phyloP scores from a whole-genome alignment of 2,797 vertebrate genomes.

The Podarcis siculus region DNA sequence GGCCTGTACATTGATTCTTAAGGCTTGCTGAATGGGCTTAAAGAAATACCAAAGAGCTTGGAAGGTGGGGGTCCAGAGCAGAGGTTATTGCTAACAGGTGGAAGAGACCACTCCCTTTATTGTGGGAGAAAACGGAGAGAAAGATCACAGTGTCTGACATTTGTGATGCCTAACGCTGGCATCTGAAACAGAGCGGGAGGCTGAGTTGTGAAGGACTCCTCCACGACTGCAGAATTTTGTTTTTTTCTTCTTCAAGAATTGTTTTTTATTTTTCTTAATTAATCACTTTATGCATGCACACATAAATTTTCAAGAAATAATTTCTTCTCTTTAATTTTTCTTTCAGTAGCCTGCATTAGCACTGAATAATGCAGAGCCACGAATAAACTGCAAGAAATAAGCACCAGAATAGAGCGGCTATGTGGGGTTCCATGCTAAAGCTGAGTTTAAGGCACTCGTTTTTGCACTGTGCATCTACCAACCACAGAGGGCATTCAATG shows the following conservation, averaged over 20 bases:
- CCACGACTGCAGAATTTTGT: background rate
- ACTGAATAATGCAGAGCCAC: conserved; percentile 59
- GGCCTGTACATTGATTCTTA: background rate
- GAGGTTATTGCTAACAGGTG: background rate
- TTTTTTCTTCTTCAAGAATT: no score
- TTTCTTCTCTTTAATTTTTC: background rate
- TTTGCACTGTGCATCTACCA: conserved; percentile 1
- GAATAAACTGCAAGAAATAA: conserved; percentile 59
- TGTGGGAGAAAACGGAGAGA: background rate
- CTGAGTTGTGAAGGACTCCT: background rate
- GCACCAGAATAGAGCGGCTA: background rate
- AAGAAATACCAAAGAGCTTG: background rate
- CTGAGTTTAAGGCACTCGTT: conserved; percentile 20
- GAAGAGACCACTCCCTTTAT: background rate
- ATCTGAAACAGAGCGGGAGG: background rate
- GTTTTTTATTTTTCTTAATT: no score
- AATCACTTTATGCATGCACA: no score
- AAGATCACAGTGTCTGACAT: no score
- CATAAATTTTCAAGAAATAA: no score
- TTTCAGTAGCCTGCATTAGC: background rate
- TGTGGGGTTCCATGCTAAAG: conserved; percentile 46
- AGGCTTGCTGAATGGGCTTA: background rate
- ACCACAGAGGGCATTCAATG: conserved; percentile 7
- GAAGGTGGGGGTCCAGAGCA: background rate
- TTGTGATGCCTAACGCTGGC: background rate